Base-by-base conservation (phyloP, 1,140 invertebrate species). In the Penaeus indicus region DNA sequence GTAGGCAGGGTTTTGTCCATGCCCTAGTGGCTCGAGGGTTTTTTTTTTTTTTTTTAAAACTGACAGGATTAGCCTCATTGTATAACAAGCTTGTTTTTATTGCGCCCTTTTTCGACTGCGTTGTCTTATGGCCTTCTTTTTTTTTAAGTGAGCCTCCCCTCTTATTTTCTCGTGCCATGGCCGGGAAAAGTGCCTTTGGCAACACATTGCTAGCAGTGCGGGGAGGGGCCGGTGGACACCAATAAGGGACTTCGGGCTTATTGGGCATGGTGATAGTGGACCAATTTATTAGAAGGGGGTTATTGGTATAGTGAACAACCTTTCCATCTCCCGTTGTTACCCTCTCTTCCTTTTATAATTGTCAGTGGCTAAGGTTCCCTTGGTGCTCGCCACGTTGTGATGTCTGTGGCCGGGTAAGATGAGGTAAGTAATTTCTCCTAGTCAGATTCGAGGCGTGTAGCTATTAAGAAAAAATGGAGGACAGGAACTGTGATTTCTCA, bases 371-470 rank as follows among this genome's bases (percentile, higher is more conserved):
- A 88, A 80, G 86, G n/a, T n/a, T 88, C 22, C 80, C 81, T 82
- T 83, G 67, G 75, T n/a, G 86, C 80, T 82, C 86, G 86, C 63
- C 86, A 42, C 21, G 80, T 38, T 63, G 75, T 64, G 82, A 61
- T 83, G 22, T n/a, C 38, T 54, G 32, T 63, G 61, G 47, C 86
- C 32, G 67, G 86, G 86, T 88, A 88, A 88, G 86, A 84, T 32
- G 80, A 88, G 86, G 86, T 88, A 88, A 88, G 86, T 88, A 84
- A 47, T n/a, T n/a, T n/a, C 61, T 63, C 78, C n/a, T 38, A 86
- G 77, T 86, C 77, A 25, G 85, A 80, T 86, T 64, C 75, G 64
- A 64, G 60, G 85, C 32, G 62, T 80, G 77, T n/a, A 86, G 75
- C 47, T 80, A 61, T 32, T 86, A 60, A 86, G 22, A n/a, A n/a